Evolutionary conservation across 2,888 invertebrate genomes (phyloP).

Genomic region (Cyrtodaria siliqua): DNA sequence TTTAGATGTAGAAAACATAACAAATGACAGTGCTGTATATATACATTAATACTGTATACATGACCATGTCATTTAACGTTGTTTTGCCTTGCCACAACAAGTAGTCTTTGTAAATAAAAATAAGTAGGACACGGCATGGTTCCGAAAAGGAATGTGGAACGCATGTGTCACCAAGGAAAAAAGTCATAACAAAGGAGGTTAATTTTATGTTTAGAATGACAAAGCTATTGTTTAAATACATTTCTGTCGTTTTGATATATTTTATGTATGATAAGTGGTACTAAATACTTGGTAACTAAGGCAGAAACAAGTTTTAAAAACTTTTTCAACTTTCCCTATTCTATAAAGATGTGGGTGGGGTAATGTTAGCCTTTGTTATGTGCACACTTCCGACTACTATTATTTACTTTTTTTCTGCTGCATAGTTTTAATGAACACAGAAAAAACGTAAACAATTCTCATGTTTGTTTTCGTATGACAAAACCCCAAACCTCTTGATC

Average conservation of each 20-base stretch:
- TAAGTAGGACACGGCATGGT: constrained; percentile 62
- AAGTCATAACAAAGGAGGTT: not conserved
- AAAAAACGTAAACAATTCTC: too few relatives aligned
- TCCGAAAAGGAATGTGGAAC: constrained; percentile 16
- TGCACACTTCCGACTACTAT: too few relatives aligned
- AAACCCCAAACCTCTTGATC: too few relatives aligned
- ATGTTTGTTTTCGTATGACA: too few relatives aligned
- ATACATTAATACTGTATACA: not conserved
- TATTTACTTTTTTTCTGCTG: too few relatives aligned
- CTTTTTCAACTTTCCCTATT: constrained; percentile 38
- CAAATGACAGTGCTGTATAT: not conserved
- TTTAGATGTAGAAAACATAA: not conserved
- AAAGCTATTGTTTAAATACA: not conserved
- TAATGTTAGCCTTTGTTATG: constrained; percentile 16
- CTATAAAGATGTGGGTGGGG: constrained; percentile 31
- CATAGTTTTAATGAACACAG: too few relatives aligned
- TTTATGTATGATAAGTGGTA: not conserved
- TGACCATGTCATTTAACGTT: not conserved
- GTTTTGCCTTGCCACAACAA: constrained; percentile 1
- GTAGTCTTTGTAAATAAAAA: constrained; percentile 53
- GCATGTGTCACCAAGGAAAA: constrained; percentile 10
- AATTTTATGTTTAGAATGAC: not conserved
- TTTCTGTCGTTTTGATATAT: not conserved
- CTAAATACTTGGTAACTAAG: constrained; percentile 31
- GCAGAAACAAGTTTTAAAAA: constrained; percentile 21